Conservation (phyloP, 2,888 invertebrate species). For the Caenorhabditis sulstoni region DNA sequence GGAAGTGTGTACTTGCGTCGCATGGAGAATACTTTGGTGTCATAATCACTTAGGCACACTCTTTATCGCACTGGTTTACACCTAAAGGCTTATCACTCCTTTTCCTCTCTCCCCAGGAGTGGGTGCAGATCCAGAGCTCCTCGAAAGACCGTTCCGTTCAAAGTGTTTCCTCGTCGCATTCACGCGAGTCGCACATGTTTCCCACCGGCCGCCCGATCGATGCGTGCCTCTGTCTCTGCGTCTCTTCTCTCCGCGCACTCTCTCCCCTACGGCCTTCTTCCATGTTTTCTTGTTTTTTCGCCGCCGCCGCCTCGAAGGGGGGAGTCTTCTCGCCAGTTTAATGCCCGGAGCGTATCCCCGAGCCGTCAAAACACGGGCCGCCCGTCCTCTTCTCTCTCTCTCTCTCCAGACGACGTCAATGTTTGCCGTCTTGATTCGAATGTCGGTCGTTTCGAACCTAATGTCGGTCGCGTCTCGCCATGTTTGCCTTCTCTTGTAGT, state of each 20-base stretch:
- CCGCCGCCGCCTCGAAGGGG: background rate
- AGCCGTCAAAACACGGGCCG: slow-evolving; percentile 23
- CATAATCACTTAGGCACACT: slow-evolving; percentile 3
- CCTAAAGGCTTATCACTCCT: too few relatives aligned
- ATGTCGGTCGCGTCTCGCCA: slow-evolving; percentile 1
- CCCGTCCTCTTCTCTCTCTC: too few relatives aligned
- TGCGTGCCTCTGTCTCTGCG: slow-evolving; percentile 27
- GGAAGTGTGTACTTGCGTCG: slow-evolving; percentile 4
- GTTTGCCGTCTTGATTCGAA: background rate
- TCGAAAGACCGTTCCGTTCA: background rate
- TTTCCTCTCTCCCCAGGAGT: background rate
- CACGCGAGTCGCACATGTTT: slow-evolving; percentile 32
- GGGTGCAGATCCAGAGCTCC: background rate
- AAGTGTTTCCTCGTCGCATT: background rate
- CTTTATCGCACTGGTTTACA: slow-evolving; percentile 7
- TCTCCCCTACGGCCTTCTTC: slow-evolving; percentile 6
- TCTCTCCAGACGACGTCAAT: slow-evolving; percentile 3
- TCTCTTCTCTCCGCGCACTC: slow-evolving; percentile 5
- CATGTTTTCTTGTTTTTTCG: slow-evolving; percentile 23
- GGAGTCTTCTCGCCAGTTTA: slow-evolving; percentile 5
- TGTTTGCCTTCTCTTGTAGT: slow-evolving; percentile 4
- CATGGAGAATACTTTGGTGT: slow-evolving; percentile 6
- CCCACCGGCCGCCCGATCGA: slow-evolving; percentile 25
- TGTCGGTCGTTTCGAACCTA: slow-evolving; percentile 4
- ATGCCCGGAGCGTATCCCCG: slow-evolving; percentile 5